Conservation (phyloP, 2,797 vertebrate species). For the Acrocephalus scirpaceus region DNA sequence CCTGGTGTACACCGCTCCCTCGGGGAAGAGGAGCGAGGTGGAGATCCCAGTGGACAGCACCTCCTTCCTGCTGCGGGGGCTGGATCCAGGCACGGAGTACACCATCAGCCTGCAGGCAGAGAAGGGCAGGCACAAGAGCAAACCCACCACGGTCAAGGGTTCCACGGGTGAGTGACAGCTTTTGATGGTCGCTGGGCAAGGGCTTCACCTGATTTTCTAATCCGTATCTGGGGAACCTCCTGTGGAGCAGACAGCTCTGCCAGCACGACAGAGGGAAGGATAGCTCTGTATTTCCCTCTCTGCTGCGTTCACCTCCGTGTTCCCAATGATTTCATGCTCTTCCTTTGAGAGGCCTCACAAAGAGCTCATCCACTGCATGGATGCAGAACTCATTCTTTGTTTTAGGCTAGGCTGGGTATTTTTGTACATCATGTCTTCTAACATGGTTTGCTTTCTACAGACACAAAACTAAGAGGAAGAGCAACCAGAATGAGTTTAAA, state of each 20-base stretch:
- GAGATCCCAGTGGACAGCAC: constrained; percentile 79
- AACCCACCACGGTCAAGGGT: constrained; percentile 77
- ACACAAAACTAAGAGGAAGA: neutral
- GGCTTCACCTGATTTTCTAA: neutral
- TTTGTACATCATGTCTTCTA: neutral
- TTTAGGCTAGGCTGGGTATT: neutral
- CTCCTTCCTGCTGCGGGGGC: constrained; percentile 78
- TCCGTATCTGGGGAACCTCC: accelerated
- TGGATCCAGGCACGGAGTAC: constrained; percentile 88
- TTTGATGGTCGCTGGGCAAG: neutral
- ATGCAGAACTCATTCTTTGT: neutral
- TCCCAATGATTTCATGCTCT: neutral
- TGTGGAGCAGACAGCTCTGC: neutral
- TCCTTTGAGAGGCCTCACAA: neutral
- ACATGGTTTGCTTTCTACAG: neutral
- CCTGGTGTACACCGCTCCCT: constrained; percentile 77
- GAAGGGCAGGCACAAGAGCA: constrained; percentile 88
- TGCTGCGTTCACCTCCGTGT: neutral
- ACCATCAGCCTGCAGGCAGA: constrained; percentile 84
- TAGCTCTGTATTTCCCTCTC: neutral
- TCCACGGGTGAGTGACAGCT: constrained; percentile 84
- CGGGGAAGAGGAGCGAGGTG: constrained; percentile 78
- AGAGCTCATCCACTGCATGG: neutral
- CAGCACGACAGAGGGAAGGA: neutral
- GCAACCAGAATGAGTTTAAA: neutral